A percentile compares a stretch with the other conserved stretches of the same genome.
Conservation (phyloP, 2,797 vertebrate species). For the Rousettus madagascariensis region DNA sequence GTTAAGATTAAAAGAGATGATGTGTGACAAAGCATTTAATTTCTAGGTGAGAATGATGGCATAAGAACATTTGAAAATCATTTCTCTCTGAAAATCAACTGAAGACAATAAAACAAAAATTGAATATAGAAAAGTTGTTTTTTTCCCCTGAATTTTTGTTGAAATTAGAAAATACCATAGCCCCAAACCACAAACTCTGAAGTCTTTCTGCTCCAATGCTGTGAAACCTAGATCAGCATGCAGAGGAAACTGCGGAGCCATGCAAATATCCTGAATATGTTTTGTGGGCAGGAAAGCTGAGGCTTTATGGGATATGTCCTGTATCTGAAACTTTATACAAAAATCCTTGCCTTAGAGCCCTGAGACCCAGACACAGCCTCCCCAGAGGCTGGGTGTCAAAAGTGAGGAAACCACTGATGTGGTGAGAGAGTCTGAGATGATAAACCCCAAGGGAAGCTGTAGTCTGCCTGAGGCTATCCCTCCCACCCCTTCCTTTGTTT, state of each 20-base stretch:
- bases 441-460: not conserved
- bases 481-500: not conserved
- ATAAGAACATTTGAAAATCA: not conserved
- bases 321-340: not conserved
- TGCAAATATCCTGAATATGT: not conserved
- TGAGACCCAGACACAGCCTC: not conserved
- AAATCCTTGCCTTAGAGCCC: not conserved
- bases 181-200: constrained; percentile 8
- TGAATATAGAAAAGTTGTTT: not conserved
- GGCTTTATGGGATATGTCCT: not conserved
- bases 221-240: not conserved
- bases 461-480: not conserved
- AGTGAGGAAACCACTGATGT: not conserved
- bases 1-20: not conserved
- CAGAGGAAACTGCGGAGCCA: not conserved
- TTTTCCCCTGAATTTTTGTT: not conserved
- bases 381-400: not conserved
- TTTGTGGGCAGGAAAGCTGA: not conserved
- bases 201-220: not conserved
- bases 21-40: not conserved
- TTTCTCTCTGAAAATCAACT: not conserved
- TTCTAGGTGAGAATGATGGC: constrained; percentile 20
- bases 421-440: not conserved
- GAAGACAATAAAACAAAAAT: not conserved
- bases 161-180: constrained; percentile 38